These are phyloP conservation scores for Drosophila arawakana DNA, from an alignment of 1,140 invertebrate genomes.

Conservation along the genomic window DNA sequence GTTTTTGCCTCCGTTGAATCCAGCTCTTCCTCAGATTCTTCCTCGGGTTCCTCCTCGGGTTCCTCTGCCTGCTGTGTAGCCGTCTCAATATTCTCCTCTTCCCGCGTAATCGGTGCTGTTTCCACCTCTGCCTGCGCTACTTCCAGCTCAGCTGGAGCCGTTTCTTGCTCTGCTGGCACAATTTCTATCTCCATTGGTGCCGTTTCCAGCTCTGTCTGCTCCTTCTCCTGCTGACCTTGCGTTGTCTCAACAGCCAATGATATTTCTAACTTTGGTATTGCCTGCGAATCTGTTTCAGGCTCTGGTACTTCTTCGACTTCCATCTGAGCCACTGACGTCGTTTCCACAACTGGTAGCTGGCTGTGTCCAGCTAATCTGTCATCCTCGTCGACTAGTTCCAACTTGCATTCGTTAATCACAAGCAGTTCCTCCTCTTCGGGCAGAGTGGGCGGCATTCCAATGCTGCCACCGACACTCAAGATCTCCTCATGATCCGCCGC, in stretches of 20 bases:
- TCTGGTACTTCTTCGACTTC: background rate
- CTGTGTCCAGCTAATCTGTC: background rate
- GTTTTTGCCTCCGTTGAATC: background rate
- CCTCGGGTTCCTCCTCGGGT: background rate
- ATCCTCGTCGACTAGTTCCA: conserved; percentile 13
- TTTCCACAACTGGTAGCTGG: background rate
- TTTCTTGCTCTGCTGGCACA: no score
- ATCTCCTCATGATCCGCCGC: background rate
- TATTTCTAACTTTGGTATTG: background rate
- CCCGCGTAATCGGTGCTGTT: no score
- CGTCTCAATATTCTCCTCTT: background rate
- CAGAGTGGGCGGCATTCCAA: conserved; percentile 29
- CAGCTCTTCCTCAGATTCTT: background rate
- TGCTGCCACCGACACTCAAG: background rate
- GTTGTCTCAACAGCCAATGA: background rate
- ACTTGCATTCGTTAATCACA: conserved; percentile 59
- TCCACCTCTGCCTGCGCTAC: background rate
- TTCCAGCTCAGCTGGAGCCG: background rate
- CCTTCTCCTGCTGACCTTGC: background rate
- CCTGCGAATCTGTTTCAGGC: background rate
- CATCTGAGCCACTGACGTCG: background rate
- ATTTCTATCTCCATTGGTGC: background rate
- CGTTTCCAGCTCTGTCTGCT: background rate
- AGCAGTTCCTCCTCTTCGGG: conserved; percentile 39
- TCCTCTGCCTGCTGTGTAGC: background rate